Evolutionary conservation across 2,888 invertebrate genomes (phyloP), one percentile per base, ranked within the genome.

Genomic region (Caenorhabditis japonica): DNA sequence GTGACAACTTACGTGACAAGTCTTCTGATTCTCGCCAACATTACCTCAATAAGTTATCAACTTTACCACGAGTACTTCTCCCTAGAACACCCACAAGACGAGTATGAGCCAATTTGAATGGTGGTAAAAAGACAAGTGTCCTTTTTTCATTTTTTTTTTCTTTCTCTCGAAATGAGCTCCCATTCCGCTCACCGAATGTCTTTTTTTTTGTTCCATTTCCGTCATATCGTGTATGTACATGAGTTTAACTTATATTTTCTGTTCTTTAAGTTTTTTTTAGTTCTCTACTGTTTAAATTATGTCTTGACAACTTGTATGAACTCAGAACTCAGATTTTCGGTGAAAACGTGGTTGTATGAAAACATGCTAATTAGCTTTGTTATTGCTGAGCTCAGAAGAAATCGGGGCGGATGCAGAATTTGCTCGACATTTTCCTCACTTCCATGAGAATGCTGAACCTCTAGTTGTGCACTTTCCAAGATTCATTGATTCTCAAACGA

Each of bases 11-110:
- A 75, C 34, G 52, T 58, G 7, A 41, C 60, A 8, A 61, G 53
- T n/a, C 39, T 70, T 19, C 69, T 78, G 13, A 43, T 76, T 17
- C 47, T 74, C 23, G 47, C 66, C 15, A 78, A 78, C 41, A 41
- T 75, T 3, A 51, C 73, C 12, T 69, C 77, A 12, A 73, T 72
- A 8, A 56, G 73, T 10, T 52, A 52, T 21, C 52, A 61, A n/a
- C 52, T 71, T 17, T 78, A 71, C 52, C 58, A 66, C 17, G 78
- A 78, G 21, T 78, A 78, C 53, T 74, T 73, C 41, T 62, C 61
- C 53, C 62, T 78, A 1, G 78, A 78, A 39, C 56, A 70, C 25
- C 69, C 71, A n/a, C 56, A 75, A 38, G 70, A 64, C 30, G 75
- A 76, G 15, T 78, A 78, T 41, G 78, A 77, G 34, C 66, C 71